Evolutionary conservation across 1,140 invertebrate species (phyloP).

Genomic region (Watersipora subatra): DNA sequence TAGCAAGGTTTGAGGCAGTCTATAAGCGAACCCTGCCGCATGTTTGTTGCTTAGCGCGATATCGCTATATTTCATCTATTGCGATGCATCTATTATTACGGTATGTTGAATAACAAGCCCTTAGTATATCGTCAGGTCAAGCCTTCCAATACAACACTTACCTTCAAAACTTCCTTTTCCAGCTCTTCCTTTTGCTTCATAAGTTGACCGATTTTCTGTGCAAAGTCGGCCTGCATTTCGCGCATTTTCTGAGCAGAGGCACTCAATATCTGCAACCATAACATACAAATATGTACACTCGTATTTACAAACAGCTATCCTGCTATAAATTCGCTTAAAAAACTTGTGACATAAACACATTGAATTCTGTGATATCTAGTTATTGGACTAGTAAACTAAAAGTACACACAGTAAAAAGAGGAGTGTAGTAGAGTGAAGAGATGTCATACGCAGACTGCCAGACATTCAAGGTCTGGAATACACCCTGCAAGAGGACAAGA

Average conservation of each 20-base stretch:
- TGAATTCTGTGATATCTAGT: not conserved
- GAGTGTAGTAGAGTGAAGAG: not conserved
- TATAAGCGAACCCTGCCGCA: too few species aligned
- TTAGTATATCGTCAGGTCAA: not conserved
- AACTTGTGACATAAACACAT: not conserved
- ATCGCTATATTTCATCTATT: too few species aligned
- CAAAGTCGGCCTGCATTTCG: conserved; percentile 18
- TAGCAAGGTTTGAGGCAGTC: too few species aligned
- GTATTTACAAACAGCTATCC: not conserved
- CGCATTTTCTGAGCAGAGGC: conserved; percentile 5
- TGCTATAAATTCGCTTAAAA: not conserved
- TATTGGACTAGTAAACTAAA: not conserved
- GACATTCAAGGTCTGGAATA: not conserved
- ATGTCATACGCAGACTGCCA: not conserved
- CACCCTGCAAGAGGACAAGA: not conserved
- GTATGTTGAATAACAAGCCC: not conserved
- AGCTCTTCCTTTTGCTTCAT: conserved; percentile 22
- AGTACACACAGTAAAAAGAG: not conserved
- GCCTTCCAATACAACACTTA: conserved; percentile 4
- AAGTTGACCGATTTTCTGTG: conserved; percentile 10
- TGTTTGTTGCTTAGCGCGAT: too few species aligned
- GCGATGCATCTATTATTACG: too few species aligned
- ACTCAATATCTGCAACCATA: conserved; percentile 9
- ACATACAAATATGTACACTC: not conserved
- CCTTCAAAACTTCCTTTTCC: conserved; percentile 20